Base-by-base conservation (phyloP, 2,888 invertebrate genomes). In the Azorinus chamasolen region DNA sequence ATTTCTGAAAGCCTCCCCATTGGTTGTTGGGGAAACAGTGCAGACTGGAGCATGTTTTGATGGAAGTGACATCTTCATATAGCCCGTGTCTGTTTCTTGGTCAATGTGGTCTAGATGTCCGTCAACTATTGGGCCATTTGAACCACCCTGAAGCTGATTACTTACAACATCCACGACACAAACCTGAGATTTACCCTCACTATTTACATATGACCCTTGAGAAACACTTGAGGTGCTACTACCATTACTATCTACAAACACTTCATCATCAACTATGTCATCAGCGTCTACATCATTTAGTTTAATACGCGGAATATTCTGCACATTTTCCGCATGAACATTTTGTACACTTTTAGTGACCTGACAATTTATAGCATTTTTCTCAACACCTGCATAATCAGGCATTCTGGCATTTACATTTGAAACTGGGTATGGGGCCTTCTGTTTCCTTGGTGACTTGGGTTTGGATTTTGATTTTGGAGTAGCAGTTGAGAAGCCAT, bases 21-120 rank as follows among this genome's bases (percentile, higher is more conserved):
- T 58, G 41, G 24, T 43, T 55, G 32, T 32, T 39, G 39, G 14
- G 8, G 32, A 18, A 45, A 45, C 20, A n/a, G 45, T 20, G 5
- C n/a, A 45, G 5, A 18, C 45, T 41, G 14, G 1, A 53, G 53
- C 2, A n/a, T 53, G 27, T 27, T 53, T n/a, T n/a, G n/a, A n/a
- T 18, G 76, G 76, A 24, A 76, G 43, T 1, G 65, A 65, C 76
- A 76, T 70, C 65, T 76, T 76, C 76, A 76, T 76, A 41, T 66
- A 71, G 32, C 69, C 69, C 20, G 54, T 37, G n/a, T 75, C 55
- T 20, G 54, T 48, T n/a, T 71, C 48, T 46, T 55, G 46, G 16
- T 73, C 62, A 57, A 24, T 14, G 37, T 58, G 24, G 43, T 65
- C 50, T 53, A 46, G 43, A 46, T 54, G 16, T 53, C 53, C 54